phyloP scores from a whole-genome alignment of 2,888 invertebrate species.

The Stenodema calcarata region DNA sequence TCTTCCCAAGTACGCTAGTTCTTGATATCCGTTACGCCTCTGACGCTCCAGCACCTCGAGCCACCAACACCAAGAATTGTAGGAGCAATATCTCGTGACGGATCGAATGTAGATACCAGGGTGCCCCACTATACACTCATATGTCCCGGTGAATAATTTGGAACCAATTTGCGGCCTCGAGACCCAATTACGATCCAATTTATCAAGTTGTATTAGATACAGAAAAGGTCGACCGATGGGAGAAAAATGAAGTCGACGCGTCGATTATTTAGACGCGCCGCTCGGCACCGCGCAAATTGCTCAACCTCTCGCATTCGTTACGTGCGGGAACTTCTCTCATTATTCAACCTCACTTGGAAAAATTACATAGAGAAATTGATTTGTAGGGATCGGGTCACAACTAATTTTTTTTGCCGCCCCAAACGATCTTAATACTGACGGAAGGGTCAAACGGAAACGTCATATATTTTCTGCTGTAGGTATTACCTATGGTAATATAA shows the following conservation, averaged over 20 bases:
- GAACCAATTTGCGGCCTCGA: not conserved
- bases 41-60: too few species aligned
- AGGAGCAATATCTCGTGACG: too few species aligned
- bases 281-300: not conserved
- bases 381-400: not conserved
- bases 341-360: not conserved
- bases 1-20: too few species aligned
- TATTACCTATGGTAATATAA: too few species aligned
- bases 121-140: not conserved
- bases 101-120: not conserved
- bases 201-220: not conserved
- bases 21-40: too few species aligned
- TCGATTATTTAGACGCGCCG: not conserved
- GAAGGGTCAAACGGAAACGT: too few species aligned
- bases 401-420: not conserved
- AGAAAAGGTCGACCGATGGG: not conserved
- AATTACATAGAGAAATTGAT: not conserved
- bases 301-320: not conserved
- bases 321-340: not conserved
- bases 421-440: not conserved
- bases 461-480: too few species aligned
- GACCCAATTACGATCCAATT: not conserved
- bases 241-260: not conserved
- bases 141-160: not conserved
- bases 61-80: too few species aligned